A percentile compares a stretch with the other conserved stretches of the same genome.
These are phyloP conservation scores for Ylistrum balloti DNA, from an alignment of 1,140 invertebrate species.

Conservation along the genomic window DNA sequence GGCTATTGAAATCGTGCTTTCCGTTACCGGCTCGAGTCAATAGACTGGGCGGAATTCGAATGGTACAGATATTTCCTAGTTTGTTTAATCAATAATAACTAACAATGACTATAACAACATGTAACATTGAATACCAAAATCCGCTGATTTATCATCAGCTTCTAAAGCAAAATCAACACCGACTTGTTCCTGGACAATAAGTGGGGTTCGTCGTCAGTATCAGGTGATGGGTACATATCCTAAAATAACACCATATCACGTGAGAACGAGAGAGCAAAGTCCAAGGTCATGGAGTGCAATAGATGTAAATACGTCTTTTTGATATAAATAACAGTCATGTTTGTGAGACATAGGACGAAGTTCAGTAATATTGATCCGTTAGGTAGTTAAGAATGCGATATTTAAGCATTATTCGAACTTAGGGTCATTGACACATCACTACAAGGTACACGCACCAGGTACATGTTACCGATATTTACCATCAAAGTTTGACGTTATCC, in stretches of 20 bases:
- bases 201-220: not conserved
- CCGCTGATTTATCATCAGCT: not conserved
- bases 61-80: slow-evolving; percentile 25
- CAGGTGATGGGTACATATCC: not conserved
- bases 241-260: not conserved
- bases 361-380: not conserved
- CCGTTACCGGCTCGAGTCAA: not conserved
- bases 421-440: no score
- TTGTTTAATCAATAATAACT: slow-evolving; percentile 10
- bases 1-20: not conserved
- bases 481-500: no score
- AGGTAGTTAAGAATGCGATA: no score
- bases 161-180: slow-evolving; percentile 34
- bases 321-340: no score
- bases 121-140: not conserved
- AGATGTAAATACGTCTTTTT: not conserved
- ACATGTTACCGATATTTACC: no score
- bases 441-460: no score
- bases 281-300: not conserved
- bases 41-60: not conserved
- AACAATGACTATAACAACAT: slow-evolving; percentile 20
- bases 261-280: not conserved
- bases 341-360: no score
- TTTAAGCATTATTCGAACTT: no score
- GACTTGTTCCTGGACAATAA: not conserved